Base-by-base conservation (phyloP, 2,888 invertebrate species). In the Thyatira batis region DNA sequence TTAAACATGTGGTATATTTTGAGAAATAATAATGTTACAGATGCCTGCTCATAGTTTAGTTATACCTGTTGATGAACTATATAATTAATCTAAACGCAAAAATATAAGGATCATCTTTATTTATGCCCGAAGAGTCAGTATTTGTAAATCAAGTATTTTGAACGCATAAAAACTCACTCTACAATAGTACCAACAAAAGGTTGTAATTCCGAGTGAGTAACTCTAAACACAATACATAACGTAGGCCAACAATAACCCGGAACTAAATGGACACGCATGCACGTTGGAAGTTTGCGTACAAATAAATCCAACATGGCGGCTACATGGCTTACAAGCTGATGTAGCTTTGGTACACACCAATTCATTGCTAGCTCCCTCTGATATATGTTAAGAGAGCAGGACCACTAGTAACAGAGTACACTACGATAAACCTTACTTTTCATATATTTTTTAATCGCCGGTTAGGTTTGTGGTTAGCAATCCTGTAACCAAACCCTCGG, bases 321-420 rank as follows among this genome's bases (percentile, higher is more conserved):
- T 54, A 57, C 52, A 57, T 57, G 65, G 70, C 71, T 71, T 65
- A 68, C 71, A 33, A 60, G 65, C 64, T 76, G 75, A 79, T 77
- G 69, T 73, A 78, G 72, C 73, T 76, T 70, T 65, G 61, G 65
- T 71, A 60, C 62, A 67, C 73, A 76, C 75, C 77, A 79, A 80
- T 80, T 80, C 75, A 81, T 80, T 74, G 77, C 74, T 59, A 58
- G 58, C 64, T 66, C 63, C 13, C 60, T 67, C 68, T 75, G 66
- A 79, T 71, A 64, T 69, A 79, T 66, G 58, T 53, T 49, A 54
- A 48, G 50, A 46, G 55, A 54, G 46, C 46, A 48, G 56, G 48
- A 55, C 53, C 66, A 64, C 69, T 70, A 66, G 69, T 39, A 17
- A 5, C 17, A 39, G 39, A 30, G 2, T 30, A 30, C 11, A n/a